Base-by-base conservation (phyloP, 2,888 invertebrate species). In the Oligia strigilis region DNA sequence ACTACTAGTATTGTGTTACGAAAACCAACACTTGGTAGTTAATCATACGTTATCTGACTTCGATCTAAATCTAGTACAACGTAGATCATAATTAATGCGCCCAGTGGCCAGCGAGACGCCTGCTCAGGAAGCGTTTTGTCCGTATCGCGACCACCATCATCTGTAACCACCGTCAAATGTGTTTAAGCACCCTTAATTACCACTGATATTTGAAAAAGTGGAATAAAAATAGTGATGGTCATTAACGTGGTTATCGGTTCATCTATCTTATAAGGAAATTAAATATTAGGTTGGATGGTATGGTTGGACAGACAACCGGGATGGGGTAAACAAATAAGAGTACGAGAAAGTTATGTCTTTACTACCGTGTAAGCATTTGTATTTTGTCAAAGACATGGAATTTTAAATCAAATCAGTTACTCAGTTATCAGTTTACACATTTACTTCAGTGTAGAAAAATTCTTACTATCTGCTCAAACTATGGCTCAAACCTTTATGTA, bases 21-120 rank as follows among this genome's bases (percentile, higher is more conserved):
- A 92, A 94, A 94, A 93, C 92, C 88, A 91, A 92, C 93, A 91
- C 86, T 81, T 83, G 90, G 92, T 92, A 92, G 93, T 95, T 94
- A 94, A 95, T 95, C 95, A 95, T 92, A 92, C 86, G 88, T 95
- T 94, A 96, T 96, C 96, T 93, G 81, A 90, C 90, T 93, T 93
- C 93, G 91, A 96, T 96, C 96, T 95, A 92, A 92, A 91, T 92
- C 91, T 91, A 88, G 90, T 90, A 87, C 87, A 91, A 91, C 92
- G 94, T 95, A 94, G 94, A 95, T 95, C 94, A 95, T 95, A 96
- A 95, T 97, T 96, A 96, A 92, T 92, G 92, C 94, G 94, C 89
- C 94, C 94, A 94, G 90, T 93, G 92, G 92, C 94, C 94, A 94
- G 90, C 92, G 92, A 92, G 90, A 94, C 92, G 93, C 84, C 90